Percentiles rank a stretch among this genome's conserved stretches.
Evolutionary conservation across 1,140 invertebrate genomes (phyloP).

Genomic region (Hyphantria cunea): DNA sequence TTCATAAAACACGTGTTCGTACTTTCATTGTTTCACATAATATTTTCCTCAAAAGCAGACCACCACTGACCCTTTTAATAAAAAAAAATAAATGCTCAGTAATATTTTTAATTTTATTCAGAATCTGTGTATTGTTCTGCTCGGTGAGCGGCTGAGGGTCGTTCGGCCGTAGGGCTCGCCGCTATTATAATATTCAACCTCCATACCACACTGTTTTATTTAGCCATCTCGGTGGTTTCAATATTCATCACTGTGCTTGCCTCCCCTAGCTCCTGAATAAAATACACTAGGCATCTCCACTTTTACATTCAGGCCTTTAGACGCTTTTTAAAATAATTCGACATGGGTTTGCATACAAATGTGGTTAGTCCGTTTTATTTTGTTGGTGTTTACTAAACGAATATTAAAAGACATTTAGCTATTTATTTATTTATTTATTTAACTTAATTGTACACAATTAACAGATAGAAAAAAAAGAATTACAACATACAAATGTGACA

Average conservation of each 20-base stretch:
- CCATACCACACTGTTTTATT: conserved; percentile 46
- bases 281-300: conserved; percentile 27
- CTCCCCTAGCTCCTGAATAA: conserved; percentile 35
- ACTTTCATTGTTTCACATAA: conserved; percentile 13
- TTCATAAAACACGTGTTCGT: conserved; percentile 12
- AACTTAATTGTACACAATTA: no score
- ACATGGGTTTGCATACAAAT: not conserved
- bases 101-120: conserved; percentile 49
- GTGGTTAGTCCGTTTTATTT: not conserved
- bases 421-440: no score
- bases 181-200: conserved; percentile 42
- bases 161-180: conserved; percentile 35
- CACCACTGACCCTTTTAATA: conserved; percentile 30
- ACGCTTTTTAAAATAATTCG: conserved; percentile 4
- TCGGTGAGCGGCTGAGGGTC: conserved; percentile 29
- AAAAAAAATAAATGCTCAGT: conserved; percentile 33
- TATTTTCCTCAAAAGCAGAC: conserved; percentile 25
- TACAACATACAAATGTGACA: no score
- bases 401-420: not conserved
- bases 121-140: conserved; percentile 43
- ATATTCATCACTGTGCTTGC: conserved; percentile 41
- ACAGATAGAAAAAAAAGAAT: no score
- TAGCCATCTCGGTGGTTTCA: conserved; percentile 37
- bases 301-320: conserved; percentile 19
- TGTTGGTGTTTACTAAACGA: not conserved